A percentile compares a stretch with the other conserved stretches of the same genome.
Evolutionary conservation across 2,113 vertebrate species (phyloP).

Genomic region (Pontoporia blainvillei): DNA sequence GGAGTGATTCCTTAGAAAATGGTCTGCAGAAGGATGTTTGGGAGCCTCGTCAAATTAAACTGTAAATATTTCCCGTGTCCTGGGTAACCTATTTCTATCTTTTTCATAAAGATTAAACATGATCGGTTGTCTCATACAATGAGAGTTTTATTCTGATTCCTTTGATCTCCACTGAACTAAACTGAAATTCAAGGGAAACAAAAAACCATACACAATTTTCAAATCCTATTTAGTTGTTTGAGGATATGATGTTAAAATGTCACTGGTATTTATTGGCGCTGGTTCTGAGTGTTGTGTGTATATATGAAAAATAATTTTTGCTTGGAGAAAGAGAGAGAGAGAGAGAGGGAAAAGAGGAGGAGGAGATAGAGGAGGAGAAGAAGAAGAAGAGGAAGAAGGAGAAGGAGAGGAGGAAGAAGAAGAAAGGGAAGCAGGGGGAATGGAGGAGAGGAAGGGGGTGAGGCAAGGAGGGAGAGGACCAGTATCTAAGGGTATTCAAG

Average conservation of each 20-base stretch:
- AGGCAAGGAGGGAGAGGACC: background rate
- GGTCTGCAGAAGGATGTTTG: background rate
- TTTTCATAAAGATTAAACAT: background rate
- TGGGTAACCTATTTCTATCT: background rate
- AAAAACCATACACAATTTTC: background rate
- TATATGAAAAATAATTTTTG: background rate
- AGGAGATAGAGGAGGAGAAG: fast-evolving
- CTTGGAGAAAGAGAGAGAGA: fast-evolving
- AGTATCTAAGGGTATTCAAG: background rate
- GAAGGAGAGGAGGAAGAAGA: background rate
- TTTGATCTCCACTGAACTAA: background rate
- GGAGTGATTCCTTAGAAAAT: background rate
- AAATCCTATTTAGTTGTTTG: background rate
- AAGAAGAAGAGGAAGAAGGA: background rate
- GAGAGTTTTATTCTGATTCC: background rate
- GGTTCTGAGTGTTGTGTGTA: too few species aligned
- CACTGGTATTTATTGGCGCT: background rate
- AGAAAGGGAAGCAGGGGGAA: background rate
- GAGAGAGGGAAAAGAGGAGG: background rate
- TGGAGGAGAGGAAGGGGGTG: fast-evolving
- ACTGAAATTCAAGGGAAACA: background rate
- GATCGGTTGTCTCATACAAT: background rate
- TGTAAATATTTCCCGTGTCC: background rate
- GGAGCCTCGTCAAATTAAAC: background rate
- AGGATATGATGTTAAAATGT: background rate